Base-by-base conservation (phyloP, 2,888 invertebrate species). In the Drosophila picticornis region DNA sequence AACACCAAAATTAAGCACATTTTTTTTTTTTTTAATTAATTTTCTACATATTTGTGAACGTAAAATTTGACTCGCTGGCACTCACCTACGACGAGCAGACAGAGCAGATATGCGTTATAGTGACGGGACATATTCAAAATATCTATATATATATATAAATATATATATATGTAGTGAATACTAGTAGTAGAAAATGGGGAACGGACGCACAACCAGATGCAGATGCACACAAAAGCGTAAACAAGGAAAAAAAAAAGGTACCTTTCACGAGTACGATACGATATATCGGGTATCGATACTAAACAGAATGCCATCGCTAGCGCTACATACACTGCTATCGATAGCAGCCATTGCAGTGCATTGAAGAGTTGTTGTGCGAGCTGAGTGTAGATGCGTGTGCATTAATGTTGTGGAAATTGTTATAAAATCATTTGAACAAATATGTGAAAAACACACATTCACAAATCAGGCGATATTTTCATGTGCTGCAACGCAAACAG, bases 1-100 rank as follows among this genome's bases (percentile, higher is more conserved):
- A 53, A 38, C 19, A 29, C 53, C 10, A 55, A 56, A 48, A 48
- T 25, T n/a, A 13, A 38, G n/a, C 43, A 63, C n/a, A 19, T 52
- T 52, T 52, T 40, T 25, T 52, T 52, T 40, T 25, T 31, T 32
- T 46, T n/a, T n/a, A n/a, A 2, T 11, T 19, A n/a, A 43, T 19
- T 16, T 9, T 61, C 2, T 52, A 43, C 19, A 19, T 22, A 31
- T 29, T 10, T 29, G 22, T 7, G 11, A 31, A 6, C 7, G 13
- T 56, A 29, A 27, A 22, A 32, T 19, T 31, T 4, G 2, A n/a
- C n/a, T n/a, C 9, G 25, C 1, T 46, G 6, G 32, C 11, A 72
- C 80, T 76, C 48, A 89, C 90, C 90, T 38, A 91, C 46, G 56
- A 91, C 62, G 36, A 91, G 63, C 43, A 87, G 52, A 67, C 65